phyloP scores from a whole-genome alignment of 2,797 vertebrate genomes.

The Clarias platycephalus region DNA sequence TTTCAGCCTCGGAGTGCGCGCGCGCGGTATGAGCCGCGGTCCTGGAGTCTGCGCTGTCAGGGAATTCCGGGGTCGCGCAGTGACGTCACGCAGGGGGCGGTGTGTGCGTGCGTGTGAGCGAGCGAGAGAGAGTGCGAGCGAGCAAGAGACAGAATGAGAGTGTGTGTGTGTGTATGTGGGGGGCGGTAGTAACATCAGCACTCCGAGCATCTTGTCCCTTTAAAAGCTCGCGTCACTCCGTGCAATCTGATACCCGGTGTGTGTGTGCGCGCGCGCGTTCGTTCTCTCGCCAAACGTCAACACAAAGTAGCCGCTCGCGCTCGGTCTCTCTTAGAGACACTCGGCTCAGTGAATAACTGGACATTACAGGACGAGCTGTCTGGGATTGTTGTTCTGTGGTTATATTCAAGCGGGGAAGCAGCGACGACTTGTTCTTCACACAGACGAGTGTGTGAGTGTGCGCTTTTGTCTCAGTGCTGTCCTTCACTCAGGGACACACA shows the following conservation, averaged over 20 bases:
- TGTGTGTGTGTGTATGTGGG: not conserved
- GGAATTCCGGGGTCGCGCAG: constrained; percentile 74
- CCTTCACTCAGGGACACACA: not conserved
- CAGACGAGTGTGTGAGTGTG: not conserved
- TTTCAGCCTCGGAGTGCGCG: not conserved
- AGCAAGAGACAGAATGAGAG: not conserved
- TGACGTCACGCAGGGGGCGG: constrained; percentile 69
- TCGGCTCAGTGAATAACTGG: not conserved
- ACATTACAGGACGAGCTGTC: not conserved
- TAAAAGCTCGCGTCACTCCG: constrained; percentile 65
- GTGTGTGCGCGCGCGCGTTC: constrained; percentile 19
- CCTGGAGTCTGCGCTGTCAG: constrained; percentile 67
- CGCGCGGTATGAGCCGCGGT: constrained; percentile 10
- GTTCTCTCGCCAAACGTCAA: constrained; percentile 42
- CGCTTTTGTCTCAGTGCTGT: not conserved
- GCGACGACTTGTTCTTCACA: not conserved
- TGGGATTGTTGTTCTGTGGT: not conserved
- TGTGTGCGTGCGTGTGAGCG: constrained; percentile 13
- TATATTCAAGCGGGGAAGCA: not conserved
- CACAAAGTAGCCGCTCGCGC: constrained; percentile 1
- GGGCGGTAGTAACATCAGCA: constrained; percentile 6
- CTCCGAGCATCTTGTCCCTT: constrained; percentile 66
- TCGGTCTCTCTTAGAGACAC: too few relatives aligned
- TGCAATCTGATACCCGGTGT: constrained; percentile 62
- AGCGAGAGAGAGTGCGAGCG: not conserved